phyloP scores from a whole-genome alignment of 2,797 vertebrate species.

The Acridotheres tristis region DNA sequence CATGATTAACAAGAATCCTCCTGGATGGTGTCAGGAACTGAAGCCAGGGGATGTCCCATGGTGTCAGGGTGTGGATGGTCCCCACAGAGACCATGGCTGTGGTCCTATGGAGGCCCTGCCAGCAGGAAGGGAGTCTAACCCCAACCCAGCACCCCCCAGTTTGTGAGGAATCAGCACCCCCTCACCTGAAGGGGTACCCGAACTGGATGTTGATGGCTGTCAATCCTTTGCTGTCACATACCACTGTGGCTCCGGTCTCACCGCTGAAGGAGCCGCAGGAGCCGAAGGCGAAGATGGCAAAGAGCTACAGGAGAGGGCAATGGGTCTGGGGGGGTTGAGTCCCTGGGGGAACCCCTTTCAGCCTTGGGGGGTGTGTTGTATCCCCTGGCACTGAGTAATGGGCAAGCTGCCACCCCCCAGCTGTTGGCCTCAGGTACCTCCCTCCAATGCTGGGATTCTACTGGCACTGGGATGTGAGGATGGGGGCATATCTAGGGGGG shows the following conservation, averaged over 20 bases:
- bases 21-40: rapidly evolving
- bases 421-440: background rate
- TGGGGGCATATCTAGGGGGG: no score
- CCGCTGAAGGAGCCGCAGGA: slow-evolving; percentile 87
- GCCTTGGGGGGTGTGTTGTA: background rate
- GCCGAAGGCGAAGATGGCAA: slow-evolving; percentile 93
- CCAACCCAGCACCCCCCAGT: background rate
- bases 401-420: background rate
- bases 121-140: background rate
- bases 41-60: rapidly evolving
- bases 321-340: rapidly evolving
- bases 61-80: background rate
- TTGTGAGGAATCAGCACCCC: background rate
- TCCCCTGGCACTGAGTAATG: background rate
- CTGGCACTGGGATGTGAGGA: background rate
- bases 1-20: rapidly evolving
- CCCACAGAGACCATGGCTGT: rapidly evolving
- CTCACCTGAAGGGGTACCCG: slow-evolving; percentile 93
- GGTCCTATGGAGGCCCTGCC: background rate
- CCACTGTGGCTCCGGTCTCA: slow-evolving; percentile 75
- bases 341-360: background rate
- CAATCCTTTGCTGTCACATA: slow-evolving; percentile 67
- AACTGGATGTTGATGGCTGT: slow-evolving; percentile 75
- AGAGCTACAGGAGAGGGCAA: slow-evolving; percentile 77
- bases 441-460: background rate